Base-by-base conservation (phyloP, 1,140 invertebrate genomes). In the Pachyrhynchus sulphureomaculatus region DNA sequence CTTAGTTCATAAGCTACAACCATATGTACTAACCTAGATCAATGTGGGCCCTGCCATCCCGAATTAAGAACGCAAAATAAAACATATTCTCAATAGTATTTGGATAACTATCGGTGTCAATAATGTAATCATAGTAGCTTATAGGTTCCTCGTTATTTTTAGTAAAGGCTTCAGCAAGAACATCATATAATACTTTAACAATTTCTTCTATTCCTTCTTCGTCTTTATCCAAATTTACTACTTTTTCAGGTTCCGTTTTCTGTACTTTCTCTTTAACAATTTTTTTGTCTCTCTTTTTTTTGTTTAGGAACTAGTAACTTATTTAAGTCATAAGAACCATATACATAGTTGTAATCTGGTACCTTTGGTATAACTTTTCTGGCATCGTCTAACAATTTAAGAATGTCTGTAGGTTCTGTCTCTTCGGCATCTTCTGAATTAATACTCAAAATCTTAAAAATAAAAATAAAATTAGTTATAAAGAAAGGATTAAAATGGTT, bases 81-180 rank as follows among this genome's bases (percentile, higher is more conserved):
- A 90, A 85, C 13, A 89, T 84, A 74, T 91, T 91, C 77, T 90
- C 87, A 1, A 90, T 75, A 12, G 87, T 87, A 37, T 78, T 77
- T 1, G 81, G 78, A 80, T 88, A 91, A 69, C 83, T 82, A 9
- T 72, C 65, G 1, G 87, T 88, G 75, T 90, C 82, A 41, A 89
- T 71, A 13, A 89, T 82, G 45, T 87, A 76, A 65, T 84, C 76
- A 77, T 87, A 90, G 68, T 86, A 90, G 70, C 82, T 81, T 1
- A 89, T 73, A 0, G 86, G 82, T 15, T 75, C 54, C 2, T 73
- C 45, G 10, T 77, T 53, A 41, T 73, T 73, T 33, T 77, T 72
- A 26, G 74, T 74, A 65, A 78, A 81, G 17, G 67, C 63, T 26
- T 73, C 69, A 2, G 34, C 68, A 4, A 82, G 65, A 42, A 79